Percentiles rank a stretch among this genome's conserved stretches.
Conservation (phyloP, 2,888 invertebrate species). For the Liodrosophila aerea region DNA sequence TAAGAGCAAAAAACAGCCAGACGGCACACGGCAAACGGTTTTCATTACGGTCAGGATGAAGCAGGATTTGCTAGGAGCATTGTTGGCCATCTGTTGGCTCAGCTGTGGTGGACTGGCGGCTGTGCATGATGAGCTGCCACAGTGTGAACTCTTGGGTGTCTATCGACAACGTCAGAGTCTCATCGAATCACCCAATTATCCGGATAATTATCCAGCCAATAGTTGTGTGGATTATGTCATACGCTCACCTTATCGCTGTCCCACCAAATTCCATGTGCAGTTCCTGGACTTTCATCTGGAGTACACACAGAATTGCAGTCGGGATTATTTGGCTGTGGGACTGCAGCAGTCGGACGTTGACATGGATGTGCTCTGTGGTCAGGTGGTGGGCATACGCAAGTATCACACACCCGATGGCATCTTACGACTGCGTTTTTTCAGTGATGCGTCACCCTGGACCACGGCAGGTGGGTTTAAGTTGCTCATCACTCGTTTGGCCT, state of each 20-base stretch:
- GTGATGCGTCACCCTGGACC: constrained; percentile 79
- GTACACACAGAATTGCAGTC: constrained; percentile 83
- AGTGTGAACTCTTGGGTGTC: constrained; percentile 80
- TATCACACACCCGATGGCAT: constrained; percentile 83
- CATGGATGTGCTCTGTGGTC: constrained; percentile 83
- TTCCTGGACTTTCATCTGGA: constrained; percentile 84
- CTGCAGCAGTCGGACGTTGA: constrained; percentile 77
- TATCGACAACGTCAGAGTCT: constrained; percentile 83
- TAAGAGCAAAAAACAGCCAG: constrained; percentile 34
- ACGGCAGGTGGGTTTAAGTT: constrained; percentile 83
- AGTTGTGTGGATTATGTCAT: constrained; percentile 83
- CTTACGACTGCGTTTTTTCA: constrained; percentile 83
- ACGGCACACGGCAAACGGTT: constrained; percentile 14
- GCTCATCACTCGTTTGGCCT: constrained; percentile 83
- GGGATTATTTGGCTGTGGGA: constrained; percentile 84
- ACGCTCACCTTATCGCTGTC: constrained; percentile 83
- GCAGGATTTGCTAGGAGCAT: constrained; percentile 22
- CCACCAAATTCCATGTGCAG: constrained; percentile 84
- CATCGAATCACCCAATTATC: constrained; percentile 84
- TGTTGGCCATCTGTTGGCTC: background rate
- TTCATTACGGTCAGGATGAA: constrained; percentile 33
- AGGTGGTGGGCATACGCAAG: constrained; percentile 82
- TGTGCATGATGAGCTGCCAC: constrained; percentile 76
- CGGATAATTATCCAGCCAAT: constrained; percentile 82
- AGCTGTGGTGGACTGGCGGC: constrained; percentile 23